Base-by-base conservation (phyloP, 2,797 vertebrate genomes). In the Oreortyx pictus region DNA sequence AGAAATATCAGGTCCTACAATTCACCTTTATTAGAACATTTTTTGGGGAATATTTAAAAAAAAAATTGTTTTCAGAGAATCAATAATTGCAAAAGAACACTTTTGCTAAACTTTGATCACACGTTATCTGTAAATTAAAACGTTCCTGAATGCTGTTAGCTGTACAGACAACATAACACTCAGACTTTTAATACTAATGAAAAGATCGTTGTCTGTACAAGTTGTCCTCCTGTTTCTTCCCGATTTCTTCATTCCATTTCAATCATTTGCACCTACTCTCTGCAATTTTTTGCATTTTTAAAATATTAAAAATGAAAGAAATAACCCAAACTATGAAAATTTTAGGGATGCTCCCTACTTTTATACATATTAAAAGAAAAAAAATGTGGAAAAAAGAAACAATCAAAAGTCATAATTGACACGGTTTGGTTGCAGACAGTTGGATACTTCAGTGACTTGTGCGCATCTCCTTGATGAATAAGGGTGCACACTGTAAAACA, bases 271-370 rank as follows among this genome's bases (percentile, higher is more conserved):
- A 54, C 0, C 0, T 18, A 17, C 4, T 64, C 24, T 46, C 65
- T 74, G 9, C 25, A 64, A 33, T 15, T 54, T 6, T 16, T 66
- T 46, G 14, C 4, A 11, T 43, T 23, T 52, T 88, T 80, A 41
- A 60, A 25, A 37, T 41, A 14, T 25, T 50, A 25, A 22, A 50
- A 61, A 46, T 57, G 65, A 41, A n/a, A 5, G 11, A 6, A 25
- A n/a, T 17, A 29, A 29, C 27, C 50, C 9, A 29, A 52, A 1
- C 27, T 27, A 7, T 33, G 19, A 85, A 46, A 56, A 33, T 25
- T 68, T 27, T 20, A 37, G n/a, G 31, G 18, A 35, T 15, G 1
- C 1, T 5, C 0, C 2, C 3, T 22, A 14, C 46, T 47, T 60
- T 70, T 83, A 61, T 73, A 52, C 37, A 4, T 5, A 14, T 66